phyloP scores from a whole-genome alignment of 1,140 invertebrate species.

The Anoplolepis gracilipes region DNA sequence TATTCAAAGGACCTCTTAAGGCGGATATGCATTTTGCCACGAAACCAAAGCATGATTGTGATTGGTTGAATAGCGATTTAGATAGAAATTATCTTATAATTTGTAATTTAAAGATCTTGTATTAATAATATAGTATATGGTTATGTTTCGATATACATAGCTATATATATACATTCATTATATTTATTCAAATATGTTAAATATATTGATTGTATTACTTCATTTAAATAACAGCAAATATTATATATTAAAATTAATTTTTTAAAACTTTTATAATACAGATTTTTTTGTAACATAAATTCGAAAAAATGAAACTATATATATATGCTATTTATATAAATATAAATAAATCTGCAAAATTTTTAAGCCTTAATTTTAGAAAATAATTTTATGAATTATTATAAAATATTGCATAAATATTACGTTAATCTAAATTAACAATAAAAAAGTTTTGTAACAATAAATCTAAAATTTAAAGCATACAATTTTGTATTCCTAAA shows the following conservation, averaged over 20 bases:
- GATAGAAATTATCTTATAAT: background rate
- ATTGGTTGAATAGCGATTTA: background rate
- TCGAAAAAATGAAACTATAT: background rate
- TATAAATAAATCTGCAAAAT: too few species aligned
- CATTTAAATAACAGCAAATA: background rate
- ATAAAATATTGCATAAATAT: background rate
- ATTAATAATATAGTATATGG: too few species aligned
- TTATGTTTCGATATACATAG: too few species aligned
- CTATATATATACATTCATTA: background rate
- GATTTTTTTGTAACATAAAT: background rate
- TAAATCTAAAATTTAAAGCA: background rate
- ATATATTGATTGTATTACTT: too few species aligned
- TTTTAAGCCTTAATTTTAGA: background rate
- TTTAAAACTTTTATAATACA: too few species aligned
- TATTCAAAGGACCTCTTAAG: background rate
- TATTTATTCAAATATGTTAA: too few species aligned
- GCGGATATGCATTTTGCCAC: background rate
- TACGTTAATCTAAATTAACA: background rate
- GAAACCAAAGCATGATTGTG: background rate
- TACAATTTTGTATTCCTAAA: background rate
- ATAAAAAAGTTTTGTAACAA: background rate
- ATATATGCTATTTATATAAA: background rate
- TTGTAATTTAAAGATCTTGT: too few species aligned
- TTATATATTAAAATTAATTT: background rate
- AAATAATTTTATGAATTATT: slow-evolving; percentile 4